Conservation (phyloP, 2,797 vertebrate genomes). For the Benthosema pterotum region DNA sequence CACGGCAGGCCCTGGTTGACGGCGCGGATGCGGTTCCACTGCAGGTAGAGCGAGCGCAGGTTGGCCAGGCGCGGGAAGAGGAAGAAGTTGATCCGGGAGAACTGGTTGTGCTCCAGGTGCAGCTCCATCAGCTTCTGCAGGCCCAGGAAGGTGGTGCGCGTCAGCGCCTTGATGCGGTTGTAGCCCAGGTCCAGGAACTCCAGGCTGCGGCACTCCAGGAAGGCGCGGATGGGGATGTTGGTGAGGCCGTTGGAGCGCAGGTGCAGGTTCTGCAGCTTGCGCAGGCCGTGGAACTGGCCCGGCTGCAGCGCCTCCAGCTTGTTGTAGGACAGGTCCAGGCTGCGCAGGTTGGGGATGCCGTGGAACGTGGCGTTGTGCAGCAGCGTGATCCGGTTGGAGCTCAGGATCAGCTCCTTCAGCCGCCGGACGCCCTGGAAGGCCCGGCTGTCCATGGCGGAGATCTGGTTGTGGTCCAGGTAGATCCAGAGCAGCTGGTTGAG, state of each 20-base stretch:
- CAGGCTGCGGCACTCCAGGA: conserved; percentile 96
- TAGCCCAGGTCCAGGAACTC: conserved; percentile 98
- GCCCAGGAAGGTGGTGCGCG: conserved; percentile 94
- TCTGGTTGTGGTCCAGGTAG: conserved; percentile 98
- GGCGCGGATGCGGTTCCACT: conserved; percentile 96
- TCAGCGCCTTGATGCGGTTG: conserved; percentile 94
- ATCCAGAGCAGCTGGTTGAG: conserved; percentile 98
- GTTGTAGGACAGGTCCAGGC: conserved; percentile 97
- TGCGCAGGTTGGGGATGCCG: conserved; percentile 96
- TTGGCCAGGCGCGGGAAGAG: conserved; percentile 97
- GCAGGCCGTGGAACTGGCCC: conserved; percentile 94
- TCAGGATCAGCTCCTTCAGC: conserved; percentile 96
- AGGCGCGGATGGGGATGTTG: conserved; percentile 91
- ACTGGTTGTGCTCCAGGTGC: conserved; percentile 98
- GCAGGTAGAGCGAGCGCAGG: conserved; percentile 93
- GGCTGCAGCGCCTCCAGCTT: conserved; percentile 92
- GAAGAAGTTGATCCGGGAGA: conserved; percentile 98
- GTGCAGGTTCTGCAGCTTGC: conserved; percentile 95
- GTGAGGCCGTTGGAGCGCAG: conserved; percentile 94
- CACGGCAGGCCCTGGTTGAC: conserved; percentile 96
- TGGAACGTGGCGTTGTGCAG: conserved; percentile 97
- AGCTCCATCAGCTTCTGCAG: conserved; percentile 94
- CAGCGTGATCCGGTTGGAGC: conserved; percentile 94
- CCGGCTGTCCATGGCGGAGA: conserved; percentile 91
- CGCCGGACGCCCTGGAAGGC: conserved; percentile 95